A percentile compares a stretch with the other conserved stretches of the same genome.
Conservation (phyloP, 2,113 vertebrate species). For the Ameiurus melas region DNA sequence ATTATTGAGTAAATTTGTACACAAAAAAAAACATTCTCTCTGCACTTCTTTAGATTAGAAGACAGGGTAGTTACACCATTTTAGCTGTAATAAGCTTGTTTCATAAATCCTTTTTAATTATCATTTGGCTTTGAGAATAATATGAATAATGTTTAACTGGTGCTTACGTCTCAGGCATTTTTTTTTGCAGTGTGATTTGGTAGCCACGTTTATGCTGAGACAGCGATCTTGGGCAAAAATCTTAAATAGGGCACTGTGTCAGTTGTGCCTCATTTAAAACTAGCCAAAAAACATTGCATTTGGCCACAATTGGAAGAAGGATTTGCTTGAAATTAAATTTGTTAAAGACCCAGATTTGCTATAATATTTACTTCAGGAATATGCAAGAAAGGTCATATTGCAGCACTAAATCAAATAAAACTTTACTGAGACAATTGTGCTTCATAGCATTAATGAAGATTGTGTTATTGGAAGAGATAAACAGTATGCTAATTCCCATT, state of each 20-base stretch:
- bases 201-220: not conserved
- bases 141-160: not conserved
- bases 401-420: not conserved
- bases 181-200: not conserved
- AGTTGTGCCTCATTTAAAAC: not conserved
- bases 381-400: not conserved
- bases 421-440: not conserved
- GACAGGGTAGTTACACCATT: not conserved
- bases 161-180: not conserved
- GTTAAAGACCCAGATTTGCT: not conserved
- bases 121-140: not conserved
- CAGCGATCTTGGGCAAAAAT: not conserved
- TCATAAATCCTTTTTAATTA: conserved; percentile 1
- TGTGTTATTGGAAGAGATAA: not conserved
- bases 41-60: not conserved
- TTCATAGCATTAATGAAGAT: not conserved
- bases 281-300: not conserved
- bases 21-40: not conserved
- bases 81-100: not conserved
- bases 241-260: not conserved
- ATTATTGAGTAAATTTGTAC: not conserved
- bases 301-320: not conserved
- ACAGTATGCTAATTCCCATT: not conserved
- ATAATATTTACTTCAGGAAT: not conserved
- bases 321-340: not conserved